Conservation (phyloP, 2,888 invertebrate genomes). For the Drosophila anceps region DNA sequence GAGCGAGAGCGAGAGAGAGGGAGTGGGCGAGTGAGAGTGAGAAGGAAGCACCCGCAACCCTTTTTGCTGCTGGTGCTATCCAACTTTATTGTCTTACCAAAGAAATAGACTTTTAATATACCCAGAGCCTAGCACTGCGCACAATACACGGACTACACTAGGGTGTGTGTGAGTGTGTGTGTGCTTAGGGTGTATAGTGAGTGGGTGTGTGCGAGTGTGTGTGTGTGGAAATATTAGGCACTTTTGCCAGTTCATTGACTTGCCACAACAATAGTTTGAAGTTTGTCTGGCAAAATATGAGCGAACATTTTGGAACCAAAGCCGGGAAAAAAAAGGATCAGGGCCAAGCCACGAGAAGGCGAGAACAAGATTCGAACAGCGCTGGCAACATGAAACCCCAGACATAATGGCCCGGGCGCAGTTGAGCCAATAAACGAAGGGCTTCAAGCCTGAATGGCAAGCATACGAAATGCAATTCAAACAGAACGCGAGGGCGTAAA, state of each 20-base stretch:
- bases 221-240: slow-evolving; percentile 73
- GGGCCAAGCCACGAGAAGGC: slow-evolving; percentile 4
- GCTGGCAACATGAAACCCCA: slow-evolving; percentile 14
- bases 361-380: slow-evolving; percentile 2
- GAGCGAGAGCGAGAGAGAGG: not conserved
- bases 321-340: slow-evolving; percentile 6
- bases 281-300: slow-evolving; percentile 79
- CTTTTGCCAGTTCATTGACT: slow-evolving; percentile 79
- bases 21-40: not conserved
- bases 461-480: slow-evolving; percentile 6
- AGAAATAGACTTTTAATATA: slow-evolving; percentile 80
- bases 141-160: slow-evolving; percentile 48
- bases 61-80: slow-evolving; percentile 39
- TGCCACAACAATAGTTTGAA: slow-evolving; percentile 78
- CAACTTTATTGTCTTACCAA: slow-evolving; percentile 78
- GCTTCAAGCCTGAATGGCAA: not conserved
- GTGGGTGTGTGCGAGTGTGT: slow-evolving; percentile 26
- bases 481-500: not conserved
- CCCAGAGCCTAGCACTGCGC: slow-evolving; percentile 56
- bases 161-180: slow-evolving; percentile 13
- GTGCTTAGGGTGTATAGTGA: slow-evolving; percentile 35
- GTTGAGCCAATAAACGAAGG: slow-evolving; percentile 21
- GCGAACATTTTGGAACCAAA: slow-evolving; percentile 30
- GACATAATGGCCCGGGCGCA: slow-evolving; percentile 11
- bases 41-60: not conserved